These are phyloP conservation scores for Diglossa cyanea DNA, from an alignment of 2,797 vertebrate genomes.

Conservation along the genomic window DNA sequence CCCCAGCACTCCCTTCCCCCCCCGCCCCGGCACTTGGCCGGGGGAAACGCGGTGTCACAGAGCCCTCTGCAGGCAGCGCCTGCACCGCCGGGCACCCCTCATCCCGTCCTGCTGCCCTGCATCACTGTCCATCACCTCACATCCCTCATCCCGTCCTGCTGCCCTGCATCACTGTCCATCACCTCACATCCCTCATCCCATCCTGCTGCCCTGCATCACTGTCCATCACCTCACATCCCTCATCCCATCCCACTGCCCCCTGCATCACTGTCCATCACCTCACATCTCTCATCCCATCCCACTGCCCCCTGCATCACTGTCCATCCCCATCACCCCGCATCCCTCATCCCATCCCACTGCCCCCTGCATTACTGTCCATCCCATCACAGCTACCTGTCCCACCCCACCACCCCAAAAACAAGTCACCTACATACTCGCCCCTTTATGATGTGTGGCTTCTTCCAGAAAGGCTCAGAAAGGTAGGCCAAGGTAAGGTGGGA, in stretches of 20 bases:
- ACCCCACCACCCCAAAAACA: background rate
- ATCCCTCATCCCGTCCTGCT: conserved; percentile 36
- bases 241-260: conserved; percentile 47
- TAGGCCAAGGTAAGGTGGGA: background rate
- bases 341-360: conserved; percentile 40
- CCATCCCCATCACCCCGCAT: accelerated
- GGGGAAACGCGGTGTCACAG: conserved; percentile 64
- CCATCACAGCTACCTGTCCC: background rate
- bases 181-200: background rate
- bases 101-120: conserved; percentile 38
- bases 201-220: conserved; percentile 40
- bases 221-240: background rate
- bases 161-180: background rate
- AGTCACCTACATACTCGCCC: background rate
- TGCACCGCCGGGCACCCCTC: accelerated
- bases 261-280: background rate
- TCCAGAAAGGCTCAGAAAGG: background rate
- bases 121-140: background rate
- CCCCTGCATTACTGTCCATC: accelerated
- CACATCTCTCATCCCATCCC: too few relatives aligned
- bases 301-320: too few relatives aligned
- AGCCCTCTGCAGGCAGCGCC: conserved; percentile 76
- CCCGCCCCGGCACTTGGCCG: background rate
- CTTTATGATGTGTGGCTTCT: too few relatives aligned
- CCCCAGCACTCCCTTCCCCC: conserved; percentile 65